Evolutionary conservation across 2,797 vertebrate genomes (phyloP), one percentile per base, ranked within the genome.

Genomic region (Danio tinwini): DNA sequence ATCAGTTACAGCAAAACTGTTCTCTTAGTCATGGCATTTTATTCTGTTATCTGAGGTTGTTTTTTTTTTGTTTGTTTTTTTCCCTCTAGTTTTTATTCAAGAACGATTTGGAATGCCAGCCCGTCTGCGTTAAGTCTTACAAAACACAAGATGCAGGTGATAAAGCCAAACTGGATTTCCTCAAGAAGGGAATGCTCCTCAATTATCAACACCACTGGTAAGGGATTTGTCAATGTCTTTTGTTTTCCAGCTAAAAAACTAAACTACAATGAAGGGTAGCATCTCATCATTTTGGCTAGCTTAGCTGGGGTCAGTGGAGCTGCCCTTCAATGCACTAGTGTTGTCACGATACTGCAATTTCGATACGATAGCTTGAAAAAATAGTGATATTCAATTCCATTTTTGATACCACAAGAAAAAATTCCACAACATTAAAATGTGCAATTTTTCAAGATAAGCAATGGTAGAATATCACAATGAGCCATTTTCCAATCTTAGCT

Each of bases 201-300:
- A 98, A 98, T 92, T 98, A 98, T 85, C 97, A 98, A 56, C 96
- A 98, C 88, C 97, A 98, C 83, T 98, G 96, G 96, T 98, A 88
- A 91, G 96, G 67, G 6, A 29, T 37, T n/a, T 16, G 1, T 71
- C 12, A 14, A 5, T 11, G 1, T 50, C 29, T 78, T 17, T 12
- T 9, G 45, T n/a, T 9, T 7, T 58, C 45, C 21, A 5, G 21
- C 39, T 21, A 29, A 3, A 14, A 6, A 16, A 59, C 37, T 40
- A 4, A 52, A 42, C 2, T 7, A n/a, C 40, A 47, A 16, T 42
- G 2, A 59, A 37, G 13, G 42, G 16, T 61, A 40, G 19, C n/a
- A 1, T 16, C 8, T 61, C 16, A 42, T 37, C 62, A 29, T 29
- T 29, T 29, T 29, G 29, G 29, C 29, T 1, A 29, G 29, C 29